These are phyloP conservation scores for Phaedon cochleariae DNA, from an alignment of 2,888 invertebrate genomes.

Conservation along the genomic window DNA sequence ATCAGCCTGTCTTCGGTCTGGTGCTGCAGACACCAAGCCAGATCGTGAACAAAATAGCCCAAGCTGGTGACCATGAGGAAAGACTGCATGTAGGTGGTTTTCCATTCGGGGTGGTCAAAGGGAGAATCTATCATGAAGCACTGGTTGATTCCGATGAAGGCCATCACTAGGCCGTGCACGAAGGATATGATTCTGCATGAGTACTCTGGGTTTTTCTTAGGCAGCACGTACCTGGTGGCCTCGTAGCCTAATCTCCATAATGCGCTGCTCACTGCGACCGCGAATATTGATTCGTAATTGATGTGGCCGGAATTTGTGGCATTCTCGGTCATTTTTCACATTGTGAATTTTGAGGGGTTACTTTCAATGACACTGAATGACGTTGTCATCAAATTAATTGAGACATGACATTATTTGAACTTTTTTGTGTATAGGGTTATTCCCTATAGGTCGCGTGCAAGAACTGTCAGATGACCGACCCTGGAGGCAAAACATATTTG, in stretches of 20 bases:
- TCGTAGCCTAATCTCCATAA: constrained; percentile 51
- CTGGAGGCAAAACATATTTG: too few species aligned
- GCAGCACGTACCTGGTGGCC: constrained; percentile 30
- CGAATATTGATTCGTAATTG: constrained; percentile 40
- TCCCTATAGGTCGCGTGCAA: too few species aligned
- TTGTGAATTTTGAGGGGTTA: constrained; percentile 11
- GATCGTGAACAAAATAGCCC: constrained; percentile 71
- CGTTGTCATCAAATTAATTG: neutral
- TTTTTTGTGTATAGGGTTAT: too few species aligned
- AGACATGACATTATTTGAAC: too few species aligned
- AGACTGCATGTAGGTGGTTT: constrained; percentile 49
- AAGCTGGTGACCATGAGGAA: constrained; percentile 67
- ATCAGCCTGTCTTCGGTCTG: constrained; percentile 58
- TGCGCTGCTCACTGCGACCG: constrained; percentile 36
- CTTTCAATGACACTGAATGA: constrained; percentile 11
- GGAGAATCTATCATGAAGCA: constrained; percentile 56
- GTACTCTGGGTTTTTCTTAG: constrained; percentile 50
- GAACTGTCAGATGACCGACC: too few species aligned
- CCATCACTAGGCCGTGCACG: constrained; percentile 52
- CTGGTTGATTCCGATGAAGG: constrained; percentile 53
- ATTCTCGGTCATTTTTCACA: constrained; percentile 21
- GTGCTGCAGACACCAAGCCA: constrained; percentile 61
- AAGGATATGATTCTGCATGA: constrained; percentile 50
- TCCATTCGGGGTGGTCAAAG: constrained; percentile 52
- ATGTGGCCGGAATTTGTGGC: constrained; percentile 34